Evolutionary conservation across 2,888 invertebrate genomes (phyloP), one percentile per base, ranked within the genome.

Genomic region (Papilio protenor): DNA sequence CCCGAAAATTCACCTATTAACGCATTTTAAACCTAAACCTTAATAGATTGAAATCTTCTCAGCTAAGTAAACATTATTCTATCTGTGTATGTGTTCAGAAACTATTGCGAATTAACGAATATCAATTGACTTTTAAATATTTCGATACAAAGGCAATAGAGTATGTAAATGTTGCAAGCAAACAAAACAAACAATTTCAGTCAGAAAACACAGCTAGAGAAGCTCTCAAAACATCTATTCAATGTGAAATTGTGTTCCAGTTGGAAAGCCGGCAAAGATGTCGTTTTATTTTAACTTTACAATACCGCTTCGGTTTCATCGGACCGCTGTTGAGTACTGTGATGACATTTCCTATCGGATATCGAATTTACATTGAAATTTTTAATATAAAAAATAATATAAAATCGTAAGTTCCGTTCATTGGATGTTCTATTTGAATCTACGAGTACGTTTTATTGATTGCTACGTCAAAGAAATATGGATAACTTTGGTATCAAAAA

Each of bases 221-320:
- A 61, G 74, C 47, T 49, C 61, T 49, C 27, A 23, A 64, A 74
- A 74, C 66, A 69, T 69, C 66, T 74, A 49, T 74, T 74, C 74
- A 64, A 27, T 49, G 59, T 64, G 64, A 74, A 64, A 74, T 27
- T 64, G 64, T 64, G 64, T 64, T 74, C 49, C 16, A 74, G 64
- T 74, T 64, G 64, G 64, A 64, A 74, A 49, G 49, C 64, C 49
- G n/a, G 49, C 61, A 47, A 64, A 64, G 64, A 33, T 74, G 27
- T 61, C 27, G 74, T 74, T 74, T 74, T 74, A 74, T 74, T 74
- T 64, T 49, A 74, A 74, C 74, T 45, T n/a, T 14, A 64, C 64
- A 64, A 64, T 47, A 74, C 64, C 27, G 73, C 45, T 73, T 73
- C 57, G 61, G 66, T 69, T 45, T 69, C 66, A 45, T 45, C 61